Percentiles rank a stretch among this genome's conserved stretches.
These are phyloP conservation scores for Phasianus colchicus DNA, from an alignment of 2,113 vertebrate species.

Conservation along the genomic window DNA sequence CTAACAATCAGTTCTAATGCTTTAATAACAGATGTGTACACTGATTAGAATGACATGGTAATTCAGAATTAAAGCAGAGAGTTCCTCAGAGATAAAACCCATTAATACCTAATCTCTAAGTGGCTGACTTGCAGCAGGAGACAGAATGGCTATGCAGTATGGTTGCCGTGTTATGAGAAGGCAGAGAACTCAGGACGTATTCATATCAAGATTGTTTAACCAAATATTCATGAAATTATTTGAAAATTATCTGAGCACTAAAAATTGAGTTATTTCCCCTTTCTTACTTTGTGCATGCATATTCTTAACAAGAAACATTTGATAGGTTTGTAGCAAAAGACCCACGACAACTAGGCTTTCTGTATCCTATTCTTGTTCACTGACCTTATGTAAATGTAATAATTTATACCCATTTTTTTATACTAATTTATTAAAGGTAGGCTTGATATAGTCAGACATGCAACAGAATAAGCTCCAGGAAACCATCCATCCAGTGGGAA, in stretches of 20 bases:
- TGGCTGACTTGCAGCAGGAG: background rate
- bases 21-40: background rate
- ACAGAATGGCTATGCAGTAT: background rate
- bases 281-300: background rate
- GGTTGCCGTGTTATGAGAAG: background rate
- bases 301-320: slow-evolving; percentile 11
- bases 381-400: slow-evolving; percentile 69
- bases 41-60: background rate
- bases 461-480: slow-evolving; percentile 20
- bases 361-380: slow-evolving; percentile 29
- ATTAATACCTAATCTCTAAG: background rate
- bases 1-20: background rate
- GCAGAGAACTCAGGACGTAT: background rate
- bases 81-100: background rate
- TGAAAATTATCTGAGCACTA: background rate
- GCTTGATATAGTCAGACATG: slow-evolving; percentile 32
- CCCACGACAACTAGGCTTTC: slow-evolving; percentile 7
- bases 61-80: background rate
- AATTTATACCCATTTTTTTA: slow-evolving; percentile 67
- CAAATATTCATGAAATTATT: background rate
- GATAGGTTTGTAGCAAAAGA: background rate
- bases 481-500: slow-evolving; percentile 18
- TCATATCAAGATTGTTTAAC: background rate
- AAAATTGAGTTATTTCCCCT: background rate
- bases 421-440: slow-evolving; percentile 8